Evolutionary conservation across 2,113 vertebrate species (phyloP), one percentile per base, ranked within the genome.

Genomic region (Cairina moschata): DNA sequence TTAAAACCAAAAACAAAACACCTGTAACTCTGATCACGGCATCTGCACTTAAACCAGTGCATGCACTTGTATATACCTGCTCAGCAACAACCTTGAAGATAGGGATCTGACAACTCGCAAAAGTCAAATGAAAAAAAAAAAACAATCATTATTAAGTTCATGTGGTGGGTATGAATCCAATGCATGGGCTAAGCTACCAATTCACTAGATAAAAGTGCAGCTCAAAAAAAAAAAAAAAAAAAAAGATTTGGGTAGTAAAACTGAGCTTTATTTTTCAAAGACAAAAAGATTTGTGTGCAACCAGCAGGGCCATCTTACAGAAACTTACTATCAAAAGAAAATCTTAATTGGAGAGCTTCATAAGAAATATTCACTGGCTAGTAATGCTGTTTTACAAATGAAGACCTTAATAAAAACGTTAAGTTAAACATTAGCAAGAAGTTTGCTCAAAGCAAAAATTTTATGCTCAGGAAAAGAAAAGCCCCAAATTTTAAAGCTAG

Each of bases 291-390:
- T 66, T 59, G 36, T 40, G 46, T 71, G 59, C 36, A 94, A 85
- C 21, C 36, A 36, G 55, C 79, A 77, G 21, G 66, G 16, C 44
- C 71, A 77, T 60, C 50, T 90, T 93, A 59, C 67, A 90, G 63
- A 59, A 87, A 86, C 29, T n/a, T 36, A 55, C 94, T 32, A 94
- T 36, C 34, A 73, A 66, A 86, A 95, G 54, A 69, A 91, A 86
- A 50, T 44, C 55, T 91, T 67, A 50, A 54, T 5, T 46, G 78
- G 34, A 94, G 55, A 84, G 55, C 8, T 68, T 62, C 63, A n/a
- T n/a, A 6, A 0, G 44, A 80, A 79, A 25, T 55, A 46, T 79
- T 67, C 40, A 42, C 31, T 63, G 59, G 62, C 42, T 56, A 42
- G 63, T 15, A 73, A 60, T 16, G 25, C 23, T 74, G 56, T 29